Evolutionary conservation across 2,797 vertebrate species (phyloP).

Genomic region (Staurois parvus): DNA sequence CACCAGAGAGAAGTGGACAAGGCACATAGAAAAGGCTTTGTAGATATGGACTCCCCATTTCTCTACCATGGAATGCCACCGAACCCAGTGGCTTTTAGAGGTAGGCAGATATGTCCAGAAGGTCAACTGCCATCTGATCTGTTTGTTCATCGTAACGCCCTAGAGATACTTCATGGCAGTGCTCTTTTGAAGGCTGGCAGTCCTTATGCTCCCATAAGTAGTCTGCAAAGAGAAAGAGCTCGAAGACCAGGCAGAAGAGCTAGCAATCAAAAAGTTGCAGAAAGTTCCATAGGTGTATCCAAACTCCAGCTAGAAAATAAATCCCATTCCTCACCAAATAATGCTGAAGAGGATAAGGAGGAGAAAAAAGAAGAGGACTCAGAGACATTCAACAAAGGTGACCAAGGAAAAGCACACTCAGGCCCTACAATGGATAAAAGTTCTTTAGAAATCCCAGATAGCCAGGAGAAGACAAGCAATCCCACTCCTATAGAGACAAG

Average conservation of each 20-base stretch:
- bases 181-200: constrained; percentile 82
- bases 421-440: constrained; percentile 77
- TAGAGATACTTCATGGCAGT: constrained; percentile 87
- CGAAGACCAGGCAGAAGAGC: constrained; percentile 82
- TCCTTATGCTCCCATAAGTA: constrained; percentile 84
- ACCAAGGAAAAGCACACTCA: constrained; percentile 77
- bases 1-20: constrained; percentile 95
- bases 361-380: constrained; percentile 80
- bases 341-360: constrained; percentile 84
- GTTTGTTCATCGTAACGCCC: constrained; percentile 82
- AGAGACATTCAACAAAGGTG: constrained; percentile 74
- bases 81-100: constrained; percentile 80
- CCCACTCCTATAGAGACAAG: constrained; percentile 75
- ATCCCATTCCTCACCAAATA: constrained; percentile 72
- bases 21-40: constrained; percentile 85
- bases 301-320: constrained; percentile 85
- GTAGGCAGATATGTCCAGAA: constrained; percentile 83
- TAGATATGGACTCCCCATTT: constrained; percentile 83
- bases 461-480: constrained; percentile 76
- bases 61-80: constrained; percentile 80
- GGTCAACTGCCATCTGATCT: constrained; percentile 79
- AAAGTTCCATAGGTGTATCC: constrained; percentile 70
- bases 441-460: constrained; percentile 78
- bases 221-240: constrained; percentile 86
- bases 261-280: constrained; percentile 79